These are phyloP conservation scores for Meloidogyne exigua DNA, from an alignment of 1,140 invertebrate species.

Conservation along the genomic window DNA sequence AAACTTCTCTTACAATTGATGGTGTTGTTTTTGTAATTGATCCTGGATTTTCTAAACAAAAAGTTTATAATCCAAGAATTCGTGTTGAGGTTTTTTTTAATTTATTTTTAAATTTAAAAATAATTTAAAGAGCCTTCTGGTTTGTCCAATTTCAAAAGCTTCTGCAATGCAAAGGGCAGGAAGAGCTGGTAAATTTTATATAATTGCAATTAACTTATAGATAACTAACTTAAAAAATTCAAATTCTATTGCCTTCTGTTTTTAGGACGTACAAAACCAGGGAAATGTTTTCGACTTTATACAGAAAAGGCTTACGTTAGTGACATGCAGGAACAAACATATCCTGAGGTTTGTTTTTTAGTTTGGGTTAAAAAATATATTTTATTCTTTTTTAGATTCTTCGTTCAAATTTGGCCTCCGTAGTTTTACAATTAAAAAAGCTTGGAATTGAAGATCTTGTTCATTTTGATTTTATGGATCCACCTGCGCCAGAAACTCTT, in stretches of 20 bases:
- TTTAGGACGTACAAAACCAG: conserved; percentile 81
- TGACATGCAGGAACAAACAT: conserved; percentile 99
- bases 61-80: conserved; percentile 94
- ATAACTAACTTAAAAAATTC: too few relatives aligned
- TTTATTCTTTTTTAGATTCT: conserved; percentile 23
- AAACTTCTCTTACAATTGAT: conserved; percentile 97
- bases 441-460: conserved; percentile 98
- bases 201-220: too few relatives aligned
- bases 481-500: conserved; percentile 98
- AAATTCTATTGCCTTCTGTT: too few relatives aligned
- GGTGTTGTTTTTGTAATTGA: conserved; percentile 99
- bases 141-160: conserved; percentile 97
- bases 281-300: conserved; percentile 96
- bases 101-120: conserved; percentile 10
- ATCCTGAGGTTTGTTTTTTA: conserved; percentile 86
- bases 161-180: conserved; percentile 92
- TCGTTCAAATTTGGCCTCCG: conserved; percentile 86
- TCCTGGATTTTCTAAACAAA: conserved; percentile 99
- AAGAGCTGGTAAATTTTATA: conserved; percentile 74
- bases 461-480: conserved; percentile 99
- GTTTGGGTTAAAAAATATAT: neutral
- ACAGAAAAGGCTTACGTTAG: conserved; percentile 97
- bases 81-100: conserved; percentile 77
- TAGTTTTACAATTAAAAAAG: conserved; percentile 96
- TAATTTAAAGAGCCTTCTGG: conserved; percentile 72